Evolutionary conservation across 2,797 vertebrate species (phyloP), one percentile per base, ranked within the genome.

Genomic region (Bufotes viridis): DNA sequence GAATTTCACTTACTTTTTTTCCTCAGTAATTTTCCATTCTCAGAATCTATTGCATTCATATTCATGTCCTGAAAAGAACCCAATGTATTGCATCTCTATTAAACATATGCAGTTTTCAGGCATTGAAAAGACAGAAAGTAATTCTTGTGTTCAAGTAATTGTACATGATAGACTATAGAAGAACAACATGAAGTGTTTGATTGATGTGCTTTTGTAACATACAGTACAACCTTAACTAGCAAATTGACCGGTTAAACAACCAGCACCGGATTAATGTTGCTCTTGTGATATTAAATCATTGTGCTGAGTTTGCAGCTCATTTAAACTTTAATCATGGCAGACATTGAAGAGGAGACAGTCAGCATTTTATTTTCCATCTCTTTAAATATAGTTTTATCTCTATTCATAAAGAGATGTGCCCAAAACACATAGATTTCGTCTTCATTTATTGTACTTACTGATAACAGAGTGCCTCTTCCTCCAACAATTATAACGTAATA

Each of bases 341-440:
- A 86, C 75, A 78, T n/a, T 20, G 61, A 86, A 65, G 75, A 55
- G 20, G 49, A 79, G 51, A 79, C 63, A 79, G 60, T 79, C 60
- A 78, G 84, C 75, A 79, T 79, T 78, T 86, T 79, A 79, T 65
- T 86, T 60, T 86, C 24, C 18, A 7, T 79, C 75, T 78, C 60
- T 55, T 79, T 65, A 79, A 79, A 79, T 78, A 22, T 69, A 49
- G 84, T 42, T 55, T 86, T 78, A 67, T 86, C 58, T 29, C 75
- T 69, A 79, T 86, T 86, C 84, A 79, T 86, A 86, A 86, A 86
- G 4, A 5, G 18, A 79, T 78, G 84, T 86, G 75, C 51, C n/a
- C 60, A 79, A 79, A 76, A 69, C 75, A 85, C 15, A 79, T n/a
- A 78, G 49, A 85, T 76, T 85, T 78, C 10, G n/a, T 24, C 60